Percentiles rank a stretch among this genome's conserved stretches.
phyloP scores from a whole-genome alignment of 2,113 vertebrate species.

The Colistium nudipinnis region DNA sequence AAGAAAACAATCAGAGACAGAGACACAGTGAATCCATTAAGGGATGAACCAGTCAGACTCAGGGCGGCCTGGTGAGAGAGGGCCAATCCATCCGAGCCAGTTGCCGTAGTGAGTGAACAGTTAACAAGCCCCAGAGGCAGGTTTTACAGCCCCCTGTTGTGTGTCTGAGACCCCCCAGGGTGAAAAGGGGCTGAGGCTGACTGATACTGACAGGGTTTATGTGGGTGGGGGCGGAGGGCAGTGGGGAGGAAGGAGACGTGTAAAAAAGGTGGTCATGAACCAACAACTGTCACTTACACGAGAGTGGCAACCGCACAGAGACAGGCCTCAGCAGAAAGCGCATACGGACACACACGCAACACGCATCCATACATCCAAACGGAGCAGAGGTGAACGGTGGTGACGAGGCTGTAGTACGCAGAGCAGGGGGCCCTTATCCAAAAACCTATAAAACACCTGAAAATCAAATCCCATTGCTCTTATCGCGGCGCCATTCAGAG shows the following conservation, averaged over 20 bases:
- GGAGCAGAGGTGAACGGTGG: slow-evolving; percentile 44
- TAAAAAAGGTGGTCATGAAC: slow-evolving; percentile 77
- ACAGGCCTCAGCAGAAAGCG: slow-evolving; percentile 14
- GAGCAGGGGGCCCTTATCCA: slow-evolving; percentile 52
- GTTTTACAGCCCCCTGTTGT: slow-evolving; percentile 76
- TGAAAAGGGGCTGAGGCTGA: slow-evolving; percentile 71
- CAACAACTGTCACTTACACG: slow-evolving; percentile 85
- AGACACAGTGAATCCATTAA: slow-evolving; percentile 62
- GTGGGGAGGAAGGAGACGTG: slow-evolving; percentile 49
- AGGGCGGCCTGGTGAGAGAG: slow-evolving; percentile 28
- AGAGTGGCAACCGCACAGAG: slow-evolving; percentile 9
- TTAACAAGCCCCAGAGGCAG: slow-evolving; percentile 75
- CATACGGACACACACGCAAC: not conserved
- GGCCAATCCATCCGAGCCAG: slow-evolving; percentile 64
- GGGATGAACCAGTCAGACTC: slow-evolving; percentile 54
- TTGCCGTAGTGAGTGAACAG: slow-evolving; percentile 73
- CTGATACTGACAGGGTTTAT: slow-evolving; percentile 76
- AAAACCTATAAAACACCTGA: slow-evolving; percentile 78
- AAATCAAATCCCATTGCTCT: slow-evolving; percentile 96
- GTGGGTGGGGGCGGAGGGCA: slow-evolving; percentile 47
- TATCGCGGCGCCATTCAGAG: slow-evolving; percentile 93
- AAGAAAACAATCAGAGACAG: slow-evolving; percentile 61
- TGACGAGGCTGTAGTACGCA: slow-evolving; percentile 14
- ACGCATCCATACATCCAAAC: slow-evolving; percentile 36
- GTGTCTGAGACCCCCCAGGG: slow-evolving; percentile 78